Percentiles rank a stretch among this genome's conserved stretches.
These are phyloP conservation scores for Synchiropus splendidus DNA, from an alignment of 2,113 vertebrate genomes.

Conservation along the genomic window DNA sequence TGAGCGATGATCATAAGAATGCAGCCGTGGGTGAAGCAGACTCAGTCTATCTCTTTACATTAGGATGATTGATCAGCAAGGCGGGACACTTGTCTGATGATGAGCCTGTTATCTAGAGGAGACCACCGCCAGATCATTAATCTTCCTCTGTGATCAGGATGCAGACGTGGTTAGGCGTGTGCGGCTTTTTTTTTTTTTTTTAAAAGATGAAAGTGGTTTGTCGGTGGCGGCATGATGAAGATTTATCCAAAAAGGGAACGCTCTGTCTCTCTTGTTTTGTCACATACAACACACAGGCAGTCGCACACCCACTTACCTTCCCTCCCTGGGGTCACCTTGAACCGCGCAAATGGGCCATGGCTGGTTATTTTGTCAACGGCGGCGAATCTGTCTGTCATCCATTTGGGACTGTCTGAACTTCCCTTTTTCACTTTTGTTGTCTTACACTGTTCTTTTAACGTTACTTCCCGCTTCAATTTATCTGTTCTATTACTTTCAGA, in stretches of 20 bases:
- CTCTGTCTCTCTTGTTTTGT: constrained; percentile 5
- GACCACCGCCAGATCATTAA: constrained; percentile 43
- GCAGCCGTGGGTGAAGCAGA: constrained; percentile 25
- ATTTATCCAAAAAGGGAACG: constrained; percentile 14
- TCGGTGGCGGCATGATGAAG: constrained; percentile 22
- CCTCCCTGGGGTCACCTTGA: constrained; percentile 43
- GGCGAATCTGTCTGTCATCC: constrained; percentile 42
- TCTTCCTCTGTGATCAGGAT: constrained; percentile 33
- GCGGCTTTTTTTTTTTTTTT: constrained; percentile 13
- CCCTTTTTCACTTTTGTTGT: constrained; percentile 19
- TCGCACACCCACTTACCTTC: constrained; percentile 11
- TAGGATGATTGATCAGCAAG: constrained; percentile 49
- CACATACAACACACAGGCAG: constrained; percentile 7
- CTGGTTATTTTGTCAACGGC: constrained; percentile 24
- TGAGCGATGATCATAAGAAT: constrained; percentile 20
- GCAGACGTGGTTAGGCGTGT: constrained; percentile 12
- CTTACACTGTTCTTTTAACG: background rate
- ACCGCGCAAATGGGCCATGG: constrained; percentile 47
- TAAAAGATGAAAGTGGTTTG: constrained; percentile 34
- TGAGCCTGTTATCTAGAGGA: constrained; percentile 44
- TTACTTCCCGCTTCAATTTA: background rate
- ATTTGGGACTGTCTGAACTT: constrained; percentile 39
- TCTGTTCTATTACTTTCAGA: background rate
- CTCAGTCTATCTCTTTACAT: constrained; percentile 42
- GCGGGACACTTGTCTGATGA: constrained; percentile 33